A percentile compares a stretch with the other conserved stretches of the same genome.
Evolutionary conservation across 35 echinoderm and acorn worm genomes (phyloP).

Genomic region (Apostichopus japonicus): DNA sequence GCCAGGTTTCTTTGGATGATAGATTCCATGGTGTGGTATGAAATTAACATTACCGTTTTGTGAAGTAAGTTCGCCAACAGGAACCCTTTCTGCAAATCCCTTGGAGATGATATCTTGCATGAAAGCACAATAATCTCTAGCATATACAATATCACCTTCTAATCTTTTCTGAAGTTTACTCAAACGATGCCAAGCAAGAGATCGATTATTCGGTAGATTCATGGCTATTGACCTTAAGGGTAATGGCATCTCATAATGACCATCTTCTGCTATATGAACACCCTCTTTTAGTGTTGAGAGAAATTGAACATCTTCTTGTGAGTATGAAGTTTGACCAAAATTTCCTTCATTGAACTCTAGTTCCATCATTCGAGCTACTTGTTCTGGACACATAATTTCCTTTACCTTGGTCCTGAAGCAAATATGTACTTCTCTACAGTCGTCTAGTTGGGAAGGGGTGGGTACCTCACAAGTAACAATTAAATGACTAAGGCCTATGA

Average conservation of each 20-base stretch:
- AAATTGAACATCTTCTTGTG: constrained; percentile 39
- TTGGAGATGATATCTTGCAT: too few species aligned
- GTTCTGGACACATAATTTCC: constrained; percentile 30
- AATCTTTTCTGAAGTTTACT: too few species aligned
- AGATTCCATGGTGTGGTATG: too few species aligned
- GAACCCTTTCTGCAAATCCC: constrained; percentile 58
- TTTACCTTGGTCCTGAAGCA: constrained; percentile 18
- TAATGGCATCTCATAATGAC: constrained; percentile 37
- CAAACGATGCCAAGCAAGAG: too few species aligned
- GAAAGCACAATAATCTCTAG: too few species aligned
- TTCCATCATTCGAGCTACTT: constrained; percentile 50
- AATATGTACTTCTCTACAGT: background rate
- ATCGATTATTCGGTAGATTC: too few species aligned
- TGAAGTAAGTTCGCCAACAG: background rate
- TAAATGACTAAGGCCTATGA: constrained; percentile 37
- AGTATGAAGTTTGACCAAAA: background rate
- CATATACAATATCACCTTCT: too few species aligned
- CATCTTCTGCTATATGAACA: background rate
- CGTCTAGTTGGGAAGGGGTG: background rate
- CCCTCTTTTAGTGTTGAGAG: background rate
- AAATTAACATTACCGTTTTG: constrained; percentile 30
- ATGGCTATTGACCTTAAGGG: too few species aligned
- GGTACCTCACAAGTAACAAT: background rate
- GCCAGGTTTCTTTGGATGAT: too few species aligned
- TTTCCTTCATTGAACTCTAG: constrained; percentile 45